Evolutionary conservation across 2,797 vertebrate genomes (phyloP), one percentile per base, ranked within the genome.

Genomic region (Heterohyrax brucei): DNA sequence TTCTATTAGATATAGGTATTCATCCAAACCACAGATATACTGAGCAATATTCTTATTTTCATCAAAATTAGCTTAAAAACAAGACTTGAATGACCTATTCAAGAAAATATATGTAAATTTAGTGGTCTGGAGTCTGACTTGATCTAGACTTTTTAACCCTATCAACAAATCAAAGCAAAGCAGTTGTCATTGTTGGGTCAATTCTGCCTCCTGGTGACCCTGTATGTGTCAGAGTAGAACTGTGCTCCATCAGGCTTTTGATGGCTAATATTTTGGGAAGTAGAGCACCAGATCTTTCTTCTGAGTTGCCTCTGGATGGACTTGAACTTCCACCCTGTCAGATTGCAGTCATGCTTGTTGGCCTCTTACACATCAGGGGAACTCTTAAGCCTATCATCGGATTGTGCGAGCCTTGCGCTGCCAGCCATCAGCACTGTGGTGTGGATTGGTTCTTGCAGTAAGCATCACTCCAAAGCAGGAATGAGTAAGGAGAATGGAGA

Each of bases 381-480:
- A 10, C 59, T 50, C 13, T 7, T 28, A 26, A 28, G 44, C 21
- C 89, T 46, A 26, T 7, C 2, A 0, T 5, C 21, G 10, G 0
- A 3, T 1, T 56, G 9, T 18, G 6, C 10, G 39, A 33, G 39
- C 24, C 6, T 4, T 2, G 1, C 1, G 1, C n/a, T 81, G 50
- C 53, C 66, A 56, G 72, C 39, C 2, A 0, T 7, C 10, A 18
- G 5, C 28, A 62, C 59, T 8, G 3, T 6, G 19, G 7, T 26
- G 28, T 44, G 21, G 33, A 1, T 5, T 48, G 18, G 0, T 14
- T 16, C 56, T 4, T 16, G 1, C 9, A 28, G 14, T 1, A 22
- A 22, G 24, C 33, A 5, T 0, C 1, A 0, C 2, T n/a, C 30
- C 12, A 10, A 53, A 4, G 7, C 2, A 48, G 59, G 53, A 75